phyloP scores from a whole-genome alignment of 2,888 invertebrate genomes.

The Gastrophysa polygoni region DNA sequence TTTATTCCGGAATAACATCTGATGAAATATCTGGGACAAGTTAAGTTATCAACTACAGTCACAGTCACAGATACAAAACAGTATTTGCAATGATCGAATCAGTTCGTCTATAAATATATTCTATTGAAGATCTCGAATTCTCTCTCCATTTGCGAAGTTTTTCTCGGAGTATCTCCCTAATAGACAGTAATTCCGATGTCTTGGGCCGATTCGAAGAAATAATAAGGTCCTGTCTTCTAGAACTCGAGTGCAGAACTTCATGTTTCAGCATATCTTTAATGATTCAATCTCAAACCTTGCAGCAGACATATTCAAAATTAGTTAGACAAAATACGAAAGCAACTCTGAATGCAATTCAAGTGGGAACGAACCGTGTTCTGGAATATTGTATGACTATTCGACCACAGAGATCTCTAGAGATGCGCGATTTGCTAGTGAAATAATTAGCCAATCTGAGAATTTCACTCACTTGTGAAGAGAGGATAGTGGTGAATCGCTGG shows the following conservation, averaged over 20 bases:
- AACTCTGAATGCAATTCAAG: background rate
- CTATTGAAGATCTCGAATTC: background rate
- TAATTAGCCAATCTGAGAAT: too few relatives aligned
- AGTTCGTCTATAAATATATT: too few relatives aligned
- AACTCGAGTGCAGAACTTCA: constrained; percentile 31
- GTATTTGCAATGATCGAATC: too few relatives aligned
- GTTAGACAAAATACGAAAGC: constrained; percentile 6
- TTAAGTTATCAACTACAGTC: too few relatives aligned
- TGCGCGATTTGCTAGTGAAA: too few relatives aligned
- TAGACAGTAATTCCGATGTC: background rate
- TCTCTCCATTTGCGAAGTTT: background rate
- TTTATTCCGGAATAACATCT: too few relatives aligned
- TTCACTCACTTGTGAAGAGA: too few relatives aligned
- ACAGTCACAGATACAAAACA: too few relatives aligned
- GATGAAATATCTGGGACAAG: too few relatives aligned
- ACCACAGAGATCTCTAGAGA: too few relatives aligned
- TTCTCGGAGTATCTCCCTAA: background rate
- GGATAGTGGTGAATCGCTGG: too few relatives aligned
- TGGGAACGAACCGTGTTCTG: background rate
- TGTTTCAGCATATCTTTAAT: constrained; percentile 34
- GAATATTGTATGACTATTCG: too few relatives aligned
- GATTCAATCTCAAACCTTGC: constrained; percentile 32
- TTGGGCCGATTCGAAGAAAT: background rate
- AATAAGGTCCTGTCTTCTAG: constrained; percentile 27
- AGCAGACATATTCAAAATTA: constrained; percentile 25